Evolutionary conservation across 2,113 vertebrate species (phyloP).

Genomic region (Gallinago media): DNA sequence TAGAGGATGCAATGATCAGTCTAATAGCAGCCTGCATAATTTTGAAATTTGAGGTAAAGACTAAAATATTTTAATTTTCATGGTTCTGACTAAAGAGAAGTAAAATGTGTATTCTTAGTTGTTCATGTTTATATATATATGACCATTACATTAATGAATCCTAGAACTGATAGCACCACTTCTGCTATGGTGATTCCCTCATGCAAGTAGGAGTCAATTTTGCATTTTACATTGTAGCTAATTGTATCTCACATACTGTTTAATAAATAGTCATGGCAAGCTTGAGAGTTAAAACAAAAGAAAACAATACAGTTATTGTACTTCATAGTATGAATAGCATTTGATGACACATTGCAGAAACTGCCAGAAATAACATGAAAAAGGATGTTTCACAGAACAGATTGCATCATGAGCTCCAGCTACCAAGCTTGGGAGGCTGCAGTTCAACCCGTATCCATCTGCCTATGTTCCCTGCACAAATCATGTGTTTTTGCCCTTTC

Average conservation of each 20-base stretch:
- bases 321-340: conserved; percentile 9
- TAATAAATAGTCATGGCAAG: neutral
- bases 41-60: neutral
- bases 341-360: conserved; percentile 42
- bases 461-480: neutral
- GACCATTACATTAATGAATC: neutral
- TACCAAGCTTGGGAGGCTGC: neutral
- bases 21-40: neutral
- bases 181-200: neutral
- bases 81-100: neutral
- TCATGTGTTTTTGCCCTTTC: neutral
- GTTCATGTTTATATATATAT: neutral
- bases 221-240: neutral
- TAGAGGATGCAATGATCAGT: neutral
- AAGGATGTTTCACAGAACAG: conserved; percentile 44
- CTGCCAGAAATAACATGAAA: conserved; percentile 43
- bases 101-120: neutral
- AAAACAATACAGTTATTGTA: neutral
- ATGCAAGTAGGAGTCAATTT: neutral
- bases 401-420: neutral
- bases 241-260: neutral
- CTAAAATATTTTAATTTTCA: neutral
- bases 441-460: neutral
- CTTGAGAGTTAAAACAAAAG: neutral
- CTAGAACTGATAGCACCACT: neutral